Base-by-base conservation (phyloP, 2,797 vertebrate species). In the Xyrichtys novacula region DNA sequence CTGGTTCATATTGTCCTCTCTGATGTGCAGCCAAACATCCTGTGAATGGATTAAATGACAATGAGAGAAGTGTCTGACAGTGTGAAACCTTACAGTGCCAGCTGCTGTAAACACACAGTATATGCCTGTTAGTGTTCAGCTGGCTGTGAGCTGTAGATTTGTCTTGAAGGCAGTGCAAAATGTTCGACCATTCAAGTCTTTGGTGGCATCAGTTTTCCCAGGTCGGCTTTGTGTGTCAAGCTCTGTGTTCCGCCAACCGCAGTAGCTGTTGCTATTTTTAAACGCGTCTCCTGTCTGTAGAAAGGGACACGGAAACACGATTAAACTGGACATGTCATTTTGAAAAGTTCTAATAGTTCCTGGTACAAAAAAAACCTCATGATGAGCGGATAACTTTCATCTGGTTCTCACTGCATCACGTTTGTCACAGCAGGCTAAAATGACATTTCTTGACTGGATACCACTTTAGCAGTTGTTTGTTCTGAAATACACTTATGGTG, bases 251-350 rank as follows among this genome's bases (percentile, higher is more conserved):
- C 49, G 55, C 28, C 58, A 64, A 38, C 17, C 22, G 20, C 23
- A 28, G 20, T 8, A 19, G 38, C 49, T 20, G 20, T 17, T 71
- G 68, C 71, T 80, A 80, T 78, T 74, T 82, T 76, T 76, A 77
- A 43, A 68, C 20, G 2, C 39, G 5, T 31, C 42, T 26, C 2
- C 31, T 29, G 23, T 44, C 20, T 55, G 23, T 6, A n/a, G 17
- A 32, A 42, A 4, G 48, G 28, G 52, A 25, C 28, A 50, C 17
- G 4, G 10, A 19, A 20, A 32, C 26, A 17, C 12, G 38, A 6
- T 55, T 36, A 22, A 9, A 22, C 58, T 23, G 17, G 6, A 20
- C 29, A 7, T 3, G n/a, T 50, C 8, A 23, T 39, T 17, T 25
- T 9, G 28, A 5, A 23, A 34, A 38, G 15, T 14, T 23, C 11